phyloP scores from a whole-genome alignment of 2,797 vertebrate species.

The Epinephelus malabaricus region DNA sequence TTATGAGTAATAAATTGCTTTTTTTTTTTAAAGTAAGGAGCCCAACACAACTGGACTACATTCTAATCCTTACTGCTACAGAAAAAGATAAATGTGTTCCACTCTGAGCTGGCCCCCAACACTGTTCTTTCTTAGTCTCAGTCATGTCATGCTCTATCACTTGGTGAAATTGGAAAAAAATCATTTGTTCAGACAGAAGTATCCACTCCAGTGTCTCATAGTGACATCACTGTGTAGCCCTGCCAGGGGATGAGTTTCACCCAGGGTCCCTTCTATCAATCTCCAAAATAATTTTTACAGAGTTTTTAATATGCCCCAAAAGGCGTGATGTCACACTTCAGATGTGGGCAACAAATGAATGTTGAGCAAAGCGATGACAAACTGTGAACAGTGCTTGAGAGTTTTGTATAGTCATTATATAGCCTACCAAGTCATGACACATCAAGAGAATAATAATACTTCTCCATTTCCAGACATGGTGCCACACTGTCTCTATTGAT shows the following conservation, averaged over 20 bases:
- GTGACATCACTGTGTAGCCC: background rate
- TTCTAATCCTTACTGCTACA: background rate
- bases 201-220: background rate
- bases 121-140: background rate
- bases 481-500: background rate
- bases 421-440: background rate
- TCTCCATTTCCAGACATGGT: background rate
- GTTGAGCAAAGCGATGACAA: background rate
- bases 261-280: background rate
- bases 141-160: background rate
- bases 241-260: background rate
- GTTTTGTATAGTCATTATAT: background rate
- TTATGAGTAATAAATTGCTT: too few relatives aligned
- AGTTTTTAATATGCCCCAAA: background rate
- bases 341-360: too few relatives aligned
- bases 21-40: too few relatives aligned
- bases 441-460: background rate
- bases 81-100: background rate
- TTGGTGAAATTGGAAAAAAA: constrained; percentile 2
- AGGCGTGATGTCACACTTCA: too few relatives aligned
- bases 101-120: background rate
- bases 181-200: constrained; percentile 2
- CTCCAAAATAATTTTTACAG: background rate
- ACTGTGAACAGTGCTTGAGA: background rate
- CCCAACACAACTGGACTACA: too few relatives aligned